Conservation (phyloP, 2,888 invertebrate genomes). For the Eledona agricola region DNA sequence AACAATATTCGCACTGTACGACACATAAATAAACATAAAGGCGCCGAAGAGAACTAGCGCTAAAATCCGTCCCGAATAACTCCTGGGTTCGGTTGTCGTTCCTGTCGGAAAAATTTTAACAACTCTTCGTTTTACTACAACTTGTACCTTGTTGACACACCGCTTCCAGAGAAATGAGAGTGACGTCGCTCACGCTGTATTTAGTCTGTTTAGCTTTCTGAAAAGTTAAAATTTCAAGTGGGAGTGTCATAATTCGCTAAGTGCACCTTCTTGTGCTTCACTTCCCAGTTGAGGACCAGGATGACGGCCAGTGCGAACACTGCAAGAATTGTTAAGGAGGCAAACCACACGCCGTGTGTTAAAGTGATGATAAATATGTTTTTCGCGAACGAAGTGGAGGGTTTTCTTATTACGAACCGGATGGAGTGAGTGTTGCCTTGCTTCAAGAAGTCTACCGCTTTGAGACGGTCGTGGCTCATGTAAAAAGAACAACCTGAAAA, state of each 20-base stretch:
- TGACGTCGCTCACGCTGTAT: conserved; percentile 57
- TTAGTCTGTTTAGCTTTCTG: conserved; percentile 28
- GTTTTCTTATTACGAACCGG: conserved; percentile 62
- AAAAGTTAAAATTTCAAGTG: conserved; percentile 10
- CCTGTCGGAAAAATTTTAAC: conserved; percentile 49
- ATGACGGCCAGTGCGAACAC: conserved; percentile 52
- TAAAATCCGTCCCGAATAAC: conserved; percentile 60
- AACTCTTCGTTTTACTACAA: conserved; percentile 9
- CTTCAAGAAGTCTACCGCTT: conserved; percentile 43
- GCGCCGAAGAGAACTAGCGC: conserved; percentile 60
- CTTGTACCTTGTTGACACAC: conserved; percentile 64
- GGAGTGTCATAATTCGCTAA: neutral
- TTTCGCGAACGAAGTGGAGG: conserved; percentile 62
- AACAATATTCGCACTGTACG: conserved; percentile 65
- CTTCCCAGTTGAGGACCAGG: conserved; percentile 58
- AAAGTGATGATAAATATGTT: conserved; percentile 64
- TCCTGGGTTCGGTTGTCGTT: conserved; percentile 57
- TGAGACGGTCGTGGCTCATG: conserved; percentile 40
- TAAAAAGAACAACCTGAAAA: conserved; percentile 36
- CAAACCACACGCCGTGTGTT: conserved; percentile 61
- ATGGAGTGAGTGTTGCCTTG: conserved; percentile 42
- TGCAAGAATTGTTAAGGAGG: conserved; percentile 51
- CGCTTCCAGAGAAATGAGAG: conserved; percentile 63
- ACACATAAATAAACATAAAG: conserved; percentile 63
- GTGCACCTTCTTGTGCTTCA: conserved; percentile 35